Percentiles rank a stretch among this genome's conserved stretches.
These are phyloP conservation scores for Sebastolobus altivelis DNA, from an alignment of 2,797 vertebrate genomes.

Conservation along the genomic window DNA sequence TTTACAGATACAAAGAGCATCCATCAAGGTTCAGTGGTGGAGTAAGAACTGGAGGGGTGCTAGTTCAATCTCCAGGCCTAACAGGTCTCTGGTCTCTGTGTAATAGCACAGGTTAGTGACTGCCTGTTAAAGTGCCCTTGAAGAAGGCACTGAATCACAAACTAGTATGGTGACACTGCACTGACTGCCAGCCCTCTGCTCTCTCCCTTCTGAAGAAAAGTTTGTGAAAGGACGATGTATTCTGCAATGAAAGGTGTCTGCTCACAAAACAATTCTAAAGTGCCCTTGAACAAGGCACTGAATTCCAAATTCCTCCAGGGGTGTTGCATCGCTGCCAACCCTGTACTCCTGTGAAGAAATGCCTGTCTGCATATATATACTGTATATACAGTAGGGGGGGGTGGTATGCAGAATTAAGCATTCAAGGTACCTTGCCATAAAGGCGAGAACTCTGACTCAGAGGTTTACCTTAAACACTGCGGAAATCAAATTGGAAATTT, in stretches of 20 bases:
- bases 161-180: constrained; percentile 48
- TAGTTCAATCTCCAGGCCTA: constrained; percentile 42
- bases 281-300: constrained; percentile 74
- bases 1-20: constrained; percentile 27
- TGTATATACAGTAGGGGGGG: background rate
- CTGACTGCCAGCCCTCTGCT: constrained; percentile 54
- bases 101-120: constrained; percentile 30
- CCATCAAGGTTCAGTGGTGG: constrained; percentile 10
- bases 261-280: constrained; percentile 62
- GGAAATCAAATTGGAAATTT: background rate
- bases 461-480: background rate
- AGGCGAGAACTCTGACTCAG: constrained; percentile 11
- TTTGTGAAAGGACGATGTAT: constrained; percentile 63
- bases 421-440: constrained; percentile 1
- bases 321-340: constrained; percentile 57
- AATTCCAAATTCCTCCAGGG: constrained; percentile 68
- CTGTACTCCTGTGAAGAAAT: constrained; percentile 43
- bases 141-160: constrained; percentile 69
- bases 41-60: constrained; percentile 8
- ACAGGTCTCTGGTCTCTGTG: constrained; percentile 38
- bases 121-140: constrained; percentile 71
- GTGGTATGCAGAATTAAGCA: constrained; percentile 26
- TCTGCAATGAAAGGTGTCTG: constrained; percentile 65
- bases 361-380: constrained; percentile 36
- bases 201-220: constrained; percentile 59